Evolutionary conservation across 2,888 invertebrate species (phyloP).

Genomic region (Drosophila borealis): DNA sequence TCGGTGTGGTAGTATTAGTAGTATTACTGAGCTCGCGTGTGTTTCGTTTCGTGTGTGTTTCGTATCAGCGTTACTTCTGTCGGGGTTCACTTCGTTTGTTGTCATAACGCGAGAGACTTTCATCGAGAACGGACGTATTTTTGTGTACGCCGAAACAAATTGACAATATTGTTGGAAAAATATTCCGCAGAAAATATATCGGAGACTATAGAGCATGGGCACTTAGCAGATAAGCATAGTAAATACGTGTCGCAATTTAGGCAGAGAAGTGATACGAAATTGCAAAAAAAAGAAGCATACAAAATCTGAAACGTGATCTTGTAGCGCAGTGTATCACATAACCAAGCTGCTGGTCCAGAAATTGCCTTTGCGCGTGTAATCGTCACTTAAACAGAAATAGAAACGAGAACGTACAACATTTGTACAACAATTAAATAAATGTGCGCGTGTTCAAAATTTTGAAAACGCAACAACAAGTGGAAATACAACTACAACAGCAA

Average conservation of each 20-base stretch:
- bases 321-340: slow-evolving; percentile 32
- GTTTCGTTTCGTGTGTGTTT: slow-evolving; percentile 7
- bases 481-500: slow-evolving; percentile 44
- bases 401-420: slow-evolving; percentile 34
- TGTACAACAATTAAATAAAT: slow-evolving; percentile 51
- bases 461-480: slow-evolving; percentile 62
- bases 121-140: slow-evolving; percentile 40
- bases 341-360: slow-evolving; percentile 27
- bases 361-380: slow-evolving; percentile 34
- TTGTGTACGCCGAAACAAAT: slow-evolving; percentile 12
- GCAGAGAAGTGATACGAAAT: slow-evolving; percentile 3
- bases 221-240: slow-evolving; percentile 31
- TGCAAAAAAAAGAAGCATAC: background rate
- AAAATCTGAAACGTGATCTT: slow-evolving; percentile 16
- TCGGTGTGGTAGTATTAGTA: slow-evolving; percentile 8
- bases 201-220: slow-evolving; percentile 35
- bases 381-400: slow-evolving; percentile 29
- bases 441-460: slow-evolving; percentile 58
- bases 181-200: slow-evolving; percentile 26
- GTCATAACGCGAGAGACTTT: slow-evolving; percentile 60
- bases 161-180: slow-evolving; percentile 39
- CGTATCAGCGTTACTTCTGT: slow-evolving; percentile 40
- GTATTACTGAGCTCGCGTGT: slow-evolving; percentile 12
- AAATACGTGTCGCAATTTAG: slow-evolving; percentile 35
- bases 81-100: slow-evolving; percentile 44